Percentiles rank a stretch among this genome's conserved stretches.
Conservation (phyloP, 64 coral and sea anemone genomes). For the Stichodactyla mertensii region DNA sequence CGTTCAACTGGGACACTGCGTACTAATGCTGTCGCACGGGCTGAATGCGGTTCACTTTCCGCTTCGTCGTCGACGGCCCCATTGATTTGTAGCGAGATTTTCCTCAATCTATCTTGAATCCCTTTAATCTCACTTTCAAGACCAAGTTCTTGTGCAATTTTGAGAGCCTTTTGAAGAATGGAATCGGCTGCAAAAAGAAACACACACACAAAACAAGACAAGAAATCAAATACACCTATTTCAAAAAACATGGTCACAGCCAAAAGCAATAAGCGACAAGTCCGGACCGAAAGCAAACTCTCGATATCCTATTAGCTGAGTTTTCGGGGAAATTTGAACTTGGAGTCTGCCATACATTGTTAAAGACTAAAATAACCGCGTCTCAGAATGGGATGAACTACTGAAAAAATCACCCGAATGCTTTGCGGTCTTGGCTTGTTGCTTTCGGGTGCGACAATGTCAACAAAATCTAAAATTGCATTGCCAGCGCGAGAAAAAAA, state of each 20-base stretch:
- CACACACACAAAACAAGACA: too few species aligned
- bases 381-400: too few species aligned
- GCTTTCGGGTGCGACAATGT: too few species aligned
- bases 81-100: background rate
- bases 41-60: background rate
- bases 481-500: too few species aligned
- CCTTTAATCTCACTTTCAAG: conserved; percentile 35
- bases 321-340: too few species aligned
- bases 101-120: conserved; percentile 20
- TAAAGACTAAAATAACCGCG: too few species aligned
- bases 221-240: background rate
- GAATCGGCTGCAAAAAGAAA: background rate
- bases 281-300: too few species aligned
- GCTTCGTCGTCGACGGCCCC: background rate
- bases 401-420: too few species aligned
- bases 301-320: too few species aligned
- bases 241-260: background rate
- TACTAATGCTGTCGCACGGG: background rate
- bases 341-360: too few species aligned
- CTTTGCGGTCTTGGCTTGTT: too few species aligned
- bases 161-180: conserved; percentile 2
- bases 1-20: background rate
- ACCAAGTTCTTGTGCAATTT: background rate
- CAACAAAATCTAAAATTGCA: too few species aligned
- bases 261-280: background rate